These are phyloP conservation scores for Syngnathus rostellatus DNA, from an alignment of 2,797 vertebrate genomes.

Conservation along the genomic window DNA sequence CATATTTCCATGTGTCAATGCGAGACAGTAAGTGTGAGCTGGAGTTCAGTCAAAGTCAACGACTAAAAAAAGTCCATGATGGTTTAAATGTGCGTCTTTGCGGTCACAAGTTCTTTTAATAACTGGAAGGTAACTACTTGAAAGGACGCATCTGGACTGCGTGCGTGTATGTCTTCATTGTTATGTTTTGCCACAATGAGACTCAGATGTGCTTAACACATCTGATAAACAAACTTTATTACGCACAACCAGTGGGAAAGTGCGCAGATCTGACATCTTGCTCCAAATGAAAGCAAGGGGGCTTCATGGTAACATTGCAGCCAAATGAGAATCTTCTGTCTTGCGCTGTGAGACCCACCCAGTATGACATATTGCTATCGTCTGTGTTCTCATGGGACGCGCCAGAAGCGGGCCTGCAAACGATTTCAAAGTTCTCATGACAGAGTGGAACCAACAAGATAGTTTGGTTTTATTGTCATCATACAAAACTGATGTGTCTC, in stretches of 20 bases:
- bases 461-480: slow-evolving; percentile 14
- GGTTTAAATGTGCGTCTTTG: slow-evolving; percentile 6
- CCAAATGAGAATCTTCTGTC: slow-evolving; percentile 25
- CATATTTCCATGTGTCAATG: slow-evolving; percentile 18
- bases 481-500: slow-evolving; percentile 21
- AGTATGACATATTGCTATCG: slow-evolving; percentile 14
- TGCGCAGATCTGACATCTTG: slow-evolving; percentile 28
- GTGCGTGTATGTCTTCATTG: slow-evolving; percentile 21
- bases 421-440: slow-evolving; percentile 23
- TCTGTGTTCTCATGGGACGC: slow-evolving; percentile 16
- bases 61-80: slow-evolving; percentile 9
- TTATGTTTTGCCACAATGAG: slow-evolving; percentile 57
- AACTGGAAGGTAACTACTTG: neutral
- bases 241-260: slow-evolving; percentile 28
- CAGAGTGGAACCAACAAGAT: slow-evolving; percentile 20
- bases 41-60: slow-evolving; percentile 20
- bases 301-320: slow-evolving; percentile 29
- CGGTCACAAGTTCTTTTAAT: neutral
- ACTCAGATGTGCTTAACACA: slow-evolving; percentile 55
- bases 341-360: slow-evolving; percentile 18
- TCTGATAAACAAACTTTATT: slow-evolving; percentile 58
- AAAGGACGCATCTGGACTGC: slow-evolving; percentile 1
- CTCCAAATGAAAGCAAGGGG: slow-evolving; percentile 25
- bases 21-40: slow-evolving; percentile 15
- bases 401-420: slow-evolving; percentile 35